Evolutionary conservation across 2,113 vertebrate species (phyloP).

Genomic region (Chelonoidis abingdonii): DNA sequence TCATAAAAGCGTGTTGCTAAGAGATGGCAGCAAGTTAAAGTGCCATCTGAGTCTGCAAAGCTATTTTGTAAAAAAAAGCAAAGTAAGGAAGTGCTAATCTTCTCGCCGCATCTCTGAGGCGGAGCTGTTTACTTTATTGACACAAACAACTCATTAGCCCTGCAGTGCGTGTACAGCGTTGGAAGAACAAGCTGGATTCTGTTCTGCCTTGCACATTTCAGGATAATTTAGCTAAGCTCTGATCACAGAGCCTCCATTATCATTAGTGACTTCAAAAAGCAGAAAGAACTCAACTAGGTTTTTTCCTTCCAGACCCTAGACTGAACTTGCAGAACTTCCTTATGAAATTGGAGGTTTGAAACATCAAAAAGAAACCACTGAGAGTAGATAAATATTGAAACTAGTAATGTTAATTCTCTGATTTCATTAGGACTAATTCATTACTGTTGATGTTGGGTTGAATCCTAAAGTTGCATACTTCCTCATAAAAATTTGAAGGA

Average conservation of each 20-base stretch:
- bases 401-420: neutral
- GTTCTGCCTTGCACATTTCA: neutral
- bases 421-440: neutral
- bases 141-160: neutral
- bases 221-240: neutral
- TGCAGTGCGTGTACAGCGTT: neutral
- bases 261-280: neutral
- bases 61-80: neutral
- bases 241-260: neutral
- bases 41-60: neutral
- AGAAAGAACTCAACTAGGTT: neutral
- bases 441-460: fast-evolving
- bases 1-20: neutral
- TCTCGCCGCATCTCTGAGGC: neutral
- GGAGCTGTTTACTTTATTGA: neutral
- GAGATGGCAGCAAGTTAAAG: neutral
- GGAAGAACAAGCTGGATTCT: neutral
- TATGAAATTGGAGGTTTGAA: too few species aligned
- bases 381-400: neutral
- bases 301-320: neutral
- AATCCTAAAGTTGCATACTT: neutral
- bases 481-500: fast-evolving
- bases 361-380: too few species aligned
- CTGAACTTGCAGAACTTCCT: neutral
- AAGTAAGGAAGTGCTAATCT: neutral